These are phyloP conservation scores for Cepphus grylle DNA, from an alignment of 2,113 vertebrate species.

Conservation along the genomic window DNA sequence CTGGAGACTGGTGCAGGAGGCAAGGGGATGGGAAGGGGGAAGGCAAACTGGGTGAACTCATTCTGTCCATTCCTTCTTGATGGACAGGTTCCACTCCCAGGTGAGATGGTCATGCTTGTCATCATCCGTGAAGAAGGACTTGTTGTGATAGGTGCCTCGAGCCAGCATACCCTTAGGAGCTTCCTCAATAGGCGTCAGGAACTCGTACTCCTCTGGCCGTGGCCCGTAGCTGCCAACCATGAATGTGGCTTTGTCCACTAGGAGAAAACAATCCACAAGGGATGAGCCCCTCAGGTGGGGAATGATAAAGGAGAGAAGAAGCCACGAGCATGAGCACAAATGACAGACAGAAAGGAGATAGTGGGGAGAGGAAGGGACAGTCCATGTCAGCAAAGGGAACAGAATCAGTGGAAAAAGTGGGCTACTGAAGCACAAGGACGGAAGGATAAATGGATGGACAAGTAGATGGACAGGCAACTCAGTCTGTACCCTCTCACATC, in stretches of 20 bases:
- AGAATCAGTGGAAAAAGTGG: not conserved
- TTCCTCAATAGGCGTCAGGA: conserved; percentile 78
- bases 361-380: not conserved
- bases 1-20: conserved; percentile 53
- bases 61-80: conserved; percentile 84
- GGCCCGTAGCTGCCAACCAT: conserved; percentile 86
- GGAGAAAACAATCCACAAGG: conserved; percentile 16
- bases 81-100: conserved; percentile 85
- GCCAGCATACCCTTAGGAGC: conserved; percentile 80
- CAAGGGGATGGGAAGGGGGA: not conserved
- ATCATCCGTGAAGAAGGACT: conserved; percentile 83
- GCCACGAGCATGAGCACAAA: not conserved
- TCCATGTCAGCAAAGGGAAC: not conserved
- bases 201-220: conserved; percentile 79
- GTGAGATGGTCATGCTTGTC: conserved; percentile 83
- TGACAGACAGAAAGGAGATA: not conserved
- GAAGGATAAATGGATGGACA: not conserved
- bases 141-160: conserved; percentile 80
- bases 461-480: not conserved
- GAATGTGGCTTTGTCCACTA: conserved; percentile 81
- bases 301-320: not conserved
- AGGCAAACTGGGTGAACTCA: conserved; percentile 46
- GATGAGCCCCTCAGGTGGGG: not conserved
- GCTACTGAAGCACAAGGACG: not conserved
- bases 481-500: not conserved